Base-by-base conservation (phyloP, 2,797 vertebrate genomes). In the Chelon auratus region DNA sequence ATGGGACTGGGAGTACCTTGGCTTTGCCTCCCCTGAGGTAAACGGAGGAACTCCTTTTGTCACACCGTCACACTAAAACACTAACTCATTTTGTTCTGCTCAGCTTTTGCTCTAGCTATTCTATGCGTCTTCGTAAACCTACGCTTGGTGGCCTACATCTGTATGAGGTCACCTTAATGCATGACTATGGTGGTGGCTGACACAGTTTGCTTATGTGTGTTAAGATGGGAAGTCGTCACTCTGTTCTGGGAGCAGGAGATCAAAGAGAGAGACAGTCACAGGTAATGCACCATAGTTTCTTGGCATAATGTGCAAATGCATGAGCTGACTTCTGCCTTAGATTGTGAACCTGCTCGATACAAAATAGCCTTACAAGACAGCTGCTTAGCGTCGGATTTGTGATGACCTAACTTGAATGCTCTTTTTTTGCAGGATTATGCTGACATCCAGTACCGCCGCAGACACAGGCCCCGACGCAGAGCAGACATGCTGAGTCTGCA, bases 1-100 rank as follows among this genome's bases (percentile, higher is more conserved):
- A 1, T 99, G 98, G 98, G 97, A 99, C 90, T 99, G 97, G 98
- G 98, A 99, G 83, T 99, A 99, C 93, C 96, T 99, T 78, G 97
- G 98, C 90, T 99, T 99, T 90, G 96, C 97, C 77, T 99, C 98
- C 62, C 97, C 97, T 0, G 98, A 99, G 97, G 98, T 99, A 96
- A 92, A 67, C 26, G 15, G 14, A 62, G 8, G 48, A 22, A 33
- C 3, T 1, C 13, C 22, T 43, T 22, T 26, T 40, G 15, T 73
- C 33, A 18, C 60, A n/a, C 14, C 15, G 20, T 4, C n/a, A 36
- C n/a, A 58, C 17, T 58, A n/a, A 76, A 75, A 75, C 18, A 65
- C 61, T 24, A 59, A 69, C 64, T 43, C 26, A 6, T 30, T 62
- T 33, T 52, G 30, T 55, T 75, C 10, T 59, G 59, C 68, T 67